Base-by-base conservation (phyloP, 1,140 invertebrate genomes). In the Stratiolaelaps scimitus region DNA sequence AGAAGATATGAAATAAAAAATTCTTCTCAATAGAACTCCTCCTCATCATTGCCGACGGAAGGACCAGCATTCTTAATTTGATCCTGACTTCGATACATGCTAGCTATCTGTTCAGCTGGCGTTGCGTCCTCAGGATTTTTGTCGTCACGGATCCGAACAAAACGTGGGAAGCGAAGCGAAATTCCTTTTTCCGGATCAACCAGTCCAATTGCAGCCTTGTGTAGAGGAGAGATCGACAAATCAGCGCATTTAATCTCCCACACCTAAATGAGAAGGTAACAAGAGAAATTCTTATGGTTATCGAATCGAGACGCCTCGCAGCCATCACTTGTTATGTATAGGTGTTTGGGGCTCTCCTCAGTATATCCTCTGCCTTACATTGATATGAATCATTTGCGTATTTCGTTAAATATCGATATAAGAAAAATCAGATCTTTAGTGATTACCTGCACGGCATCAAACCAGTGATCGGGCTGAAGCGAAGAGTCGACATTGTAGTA, bases 241-340 rank as follows among this genome's bases (percentile, higher is more conserved):
- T 99, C 96, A 0, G 95, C 96, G 76, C 92, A 96, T 77, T 97
- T 97, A 7, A 98, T 83, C 80, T 99, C 96, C 93, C 94, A 98
- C 15, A 99, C 77, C 34, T 40, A 20, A 26, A 64, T 30, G 43
- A 4, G 29, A 29, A 23, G 7, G 29, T 23, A 6, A 40, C 10
- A 30, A 64, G 5, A 64, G 7, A 64, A 6, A 40, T 64, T 6
- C 23, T 7, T 10, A 40, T 6, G 10, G 10, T 40, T 40, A 40
- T 40, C 34, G 10, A 4, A 40, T 6, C 34, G 34, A 40, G 4
- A 40, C 10, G 5, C 10, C 10, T 40, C 34, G 4, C 4, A 40
- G 10, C 5, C 34, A 40, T 40, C 4, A 40, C 34, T 40, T 4
- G 4, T 10, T 10, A 40, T 40, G n/a, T n/a, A 47, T 40, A 26